phyloP scores from a whole-genome alignment of 2,888 invertebrate species.

The Nomada fabriciana region DNA sequence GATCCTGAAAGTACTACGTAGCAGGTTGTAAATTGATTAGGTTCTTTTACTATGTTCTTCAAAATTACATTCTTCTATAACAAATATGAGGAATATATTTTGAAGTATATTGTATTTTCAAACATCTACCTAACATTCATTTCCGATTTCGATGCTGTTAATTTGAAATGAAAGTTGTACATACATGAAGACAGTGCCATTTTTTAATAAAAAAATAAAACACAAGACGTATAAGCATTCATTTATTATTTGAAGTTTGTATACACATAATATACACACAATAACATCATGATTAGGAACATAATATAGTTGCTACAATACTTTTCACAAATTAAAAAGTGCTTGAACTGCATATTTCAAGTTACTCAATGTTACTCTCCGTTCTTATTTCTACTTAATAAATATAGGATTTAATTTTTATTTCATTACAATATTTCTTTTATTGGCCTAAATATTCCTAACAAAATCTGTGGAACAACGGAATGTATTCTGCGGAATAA shows the following conservation, averaged over 20 bases:
- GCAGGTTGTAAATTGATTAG: slow-evolving; percentile 4
- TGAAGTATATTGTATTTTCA: neutral
- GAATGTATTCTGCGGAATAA: slow-evolving; percentile 39
- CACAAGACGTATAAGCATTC: slow-evolving; percentile 69
- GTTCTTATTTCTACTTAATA: slow-evolving; percentile 49
- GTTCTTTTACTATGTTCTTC: neutral
- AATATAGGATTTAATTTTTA: slow-evolving; percentile 40
- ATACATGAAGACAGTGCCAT: neutral
- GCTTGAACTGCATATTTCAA: slow-evolving; percentile 47
- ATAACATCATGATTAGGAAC: slow-evolving; percentile 72
- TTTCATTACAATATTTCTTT: slow-evolving; percentile 39
- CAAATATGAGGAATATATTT: slow-evolving; percentile 7
- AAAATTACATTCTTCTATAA: slow-evolving; percentile 3
- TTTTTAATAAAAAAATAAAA: slow-evolving; percentile 18
- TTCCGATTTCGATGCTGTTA: neutral
- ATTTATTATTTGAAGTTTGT: slow-evolving; percentile 74
- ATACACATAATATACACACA: slow-evolving; percentile 74
- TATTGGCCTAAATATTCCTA: slow-evolving; percentile 31
- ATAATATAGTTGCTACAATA: slow-evolving; percentile 67
- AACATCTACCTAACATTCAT: neutral
- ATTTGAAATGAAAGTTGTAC: neutral
- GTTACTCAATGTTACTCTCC: slow-evolving; percentile 34
- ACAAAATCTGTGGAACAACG: slow-evolving; percentile 28
- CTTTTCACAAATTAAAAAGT: slow-evolving; percentile 61
- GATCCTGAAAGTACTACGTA: slow-evolving; percentile 17